Conservation (phyloP, 2,888 invertebrate genomes). For the Coelogynopora nodosa region DNA sequence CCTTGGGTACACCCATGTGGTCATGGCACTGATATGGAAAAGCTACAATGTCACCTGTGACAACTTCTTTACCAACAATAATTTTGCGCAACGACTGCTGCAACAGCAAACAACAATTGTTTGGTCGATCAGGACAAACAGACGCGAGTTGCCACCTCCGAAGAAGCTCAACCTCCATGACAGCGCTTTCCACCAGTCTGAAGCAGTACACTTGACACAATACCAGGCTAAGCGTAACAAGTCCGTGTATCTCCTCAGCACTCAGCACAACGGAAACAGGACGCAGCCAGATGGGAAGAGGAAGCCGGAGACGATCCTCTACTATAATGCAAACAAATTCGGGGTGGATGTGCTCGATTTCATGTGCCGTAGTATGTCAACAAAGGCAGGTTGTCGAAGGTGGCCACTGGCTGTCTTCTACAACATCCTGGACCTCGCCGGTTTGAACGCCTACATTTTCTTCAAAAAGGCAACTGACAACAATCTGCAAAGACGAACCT, state of each 20-base stretch:
- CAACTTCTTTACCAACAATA: constrained; percentile 23
- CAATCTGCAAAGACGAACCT: constrained; percentile 31
- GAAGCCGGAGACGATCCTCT: constrained; percentile 29
- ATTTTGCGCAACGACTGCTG: constrained; percentile 26
- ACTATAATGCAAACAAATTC: constrained; percentile 24
- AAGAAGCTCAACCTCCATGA: constrained; percentile 21
- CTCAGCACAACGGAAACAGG: constrained; percentile 18
- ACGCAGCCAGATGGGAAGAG: constrained; percentile 6
- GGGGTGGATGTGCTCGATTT: constrained; percentile 14
- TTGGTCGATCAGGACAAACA: constrained; percentile 29
- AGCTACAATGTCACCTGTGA: constrained; percentile 34
- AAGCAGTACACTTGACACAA: constrained; percentile 31
- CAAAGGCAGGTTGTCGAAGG: constrained; percentile 27
- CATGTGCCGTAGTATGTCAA: constrained; percentile 27
- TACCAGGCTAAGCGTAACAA: constrained; percentile 31
- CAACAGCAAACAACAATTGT: constrained; percentile 26
- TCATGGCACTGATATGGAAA: constrained; percentile 15
- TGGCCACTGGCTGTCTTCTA: constrained; percentile 8
- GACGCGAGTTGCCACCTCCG: constrained; percentile 7
- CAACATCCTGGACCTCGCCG: constrained; percentile 29
- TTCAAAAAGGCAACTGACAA: constrained; percentile 22
- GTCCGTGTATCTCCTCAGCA: constrained; percentile 27
- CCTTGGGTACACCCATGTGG: neutral
- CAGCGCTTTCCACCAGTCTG: constrained; percentile 29
- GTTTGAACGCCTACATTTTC: constrained; percentile 27